Evolutionary conservation across 2,113 vertebrate genomes (phyloP), one percentile per base, ranked within the genome.

Genomic region (Neodontobutis hainanensis): DNA sequence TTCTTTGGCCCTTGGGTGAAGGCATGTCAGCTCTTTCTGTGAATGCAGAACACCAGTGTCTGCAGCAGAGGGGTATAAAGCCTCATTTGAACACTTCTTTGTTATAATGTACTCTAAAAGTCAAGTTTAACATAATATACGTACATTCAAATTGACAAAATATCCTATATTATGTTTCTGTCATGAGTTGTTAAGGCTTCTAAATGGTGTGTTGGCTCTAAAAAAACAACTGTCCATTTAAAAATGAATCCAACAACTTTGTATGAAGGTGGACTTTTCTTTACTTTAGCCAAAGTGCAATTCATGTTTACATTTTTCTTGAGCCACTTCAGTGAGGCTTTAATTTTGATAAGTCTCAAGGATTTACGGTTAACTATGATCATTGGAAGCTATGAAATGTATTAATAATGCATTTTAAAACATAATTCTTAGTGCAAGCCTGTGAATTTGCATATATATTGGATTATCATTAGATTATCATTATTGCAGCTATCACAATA

Each of bases 391-490:
- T 58, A 65, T 50, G 42, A 74, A 75, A 40, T 44, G 58, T 56
- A 81, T 89, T 81, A 88, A 88, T 87, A 85, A 87, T 89, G 73
- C 68, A 88, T 80, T 69, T 68, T 0, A 9, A 59, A 70, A 65
- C 59, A 73, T 76, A 64, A 61, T 85, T 74, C 73, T 78, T 72
- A 85, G 77, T 80, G 77, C 35, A 27, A 1, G 8, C 68, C 68
- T 65, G 16, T 55, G 62, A 80, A 88, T 89, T 82, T 84, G 79
- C 84, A 84, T 86, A 67, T 62, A 85, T 83, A 88, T 85, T 79
- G 68, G 61, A 66, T 82, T 77, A 83, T 71, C 68, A 62, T 86
- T 75, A 67, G 56, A 80, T 81, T 79, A 78, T 65, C 62, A 65
- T 82, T 61, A 67, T 55, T 44, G 57, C 44, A 59, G 49, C 47